A percentile compares a stretch with the other conserved stretches of the same genome.
Evolutionary conservation across 2,113 vertebrate genomes (phyloP).

Genomic region (Microcebus lehilahytsara): DNA sequence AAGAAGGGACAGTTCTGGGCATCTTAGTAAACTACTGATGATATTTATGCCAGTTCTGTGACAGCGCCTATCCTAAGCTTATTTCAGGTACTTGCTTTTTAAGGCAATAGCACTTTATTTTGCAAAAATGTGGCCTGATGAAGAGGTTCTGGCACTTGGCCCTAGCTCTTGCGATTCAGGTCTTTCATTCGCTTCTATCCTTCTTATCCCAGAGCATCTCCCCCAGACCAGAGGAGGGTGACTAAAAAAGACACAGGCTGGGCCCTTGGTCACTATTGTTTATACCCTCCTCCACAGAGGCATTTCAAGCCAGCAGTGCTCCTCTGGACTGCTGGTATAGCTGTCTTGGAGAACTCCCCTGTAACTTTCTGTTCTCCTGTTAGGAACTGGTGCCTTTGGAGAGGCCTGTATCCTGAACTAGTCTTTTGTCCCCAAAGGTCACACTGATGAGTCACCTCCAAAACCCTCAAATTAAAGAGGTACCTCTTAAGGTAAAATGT

Average conservation of each 20-base stretch:
- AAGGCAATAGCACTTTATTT: conserved; percentile 44
- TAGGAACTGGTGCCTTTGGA: not conserved
- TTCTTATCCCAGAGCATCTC: not conserved
- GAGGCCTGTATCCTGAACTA: conserved; percentile 55
- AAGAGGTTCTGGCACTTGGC: conserved; percentile 1
- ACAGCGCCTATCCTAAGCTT: not conserved
- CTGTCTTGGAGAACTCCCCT: not conserved
- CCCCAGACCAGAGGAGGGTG: not conserved
- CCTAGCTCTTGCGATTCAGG: not conserved
- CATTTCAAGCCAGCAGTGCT: not conserved
- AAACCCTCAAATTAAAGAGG: conserved; percentile 66
- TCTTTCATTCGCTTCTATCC: not conserved
- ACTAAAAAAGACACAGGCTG: not conserved
- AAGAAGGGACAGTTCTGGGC: conserved; percentile 41
- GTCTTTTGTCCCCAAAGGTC: conserved; percentile 59
- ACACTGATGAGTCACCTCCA: conserved; percentile 48
- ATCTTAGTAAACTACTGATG: not conserved
- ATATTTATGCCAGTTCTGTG: conserved; percentile 21
- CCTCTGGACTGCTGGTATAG: not conserved
- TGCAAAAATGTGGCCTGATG: not conserved
- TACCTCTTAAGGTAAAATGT: conserved; percentile 77
- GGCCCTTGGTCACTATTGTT: conserved; percentile 43
- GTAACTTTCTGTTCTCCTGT: conserved; percentile 36
- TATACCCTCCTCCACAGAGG: not conserved
- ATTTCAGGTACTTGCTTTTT: conserved; percentile 56